phyloP scores from a whole-genome alignment of 1,140 invertebrate genomes.

The Orius insidiosus region DNA sequence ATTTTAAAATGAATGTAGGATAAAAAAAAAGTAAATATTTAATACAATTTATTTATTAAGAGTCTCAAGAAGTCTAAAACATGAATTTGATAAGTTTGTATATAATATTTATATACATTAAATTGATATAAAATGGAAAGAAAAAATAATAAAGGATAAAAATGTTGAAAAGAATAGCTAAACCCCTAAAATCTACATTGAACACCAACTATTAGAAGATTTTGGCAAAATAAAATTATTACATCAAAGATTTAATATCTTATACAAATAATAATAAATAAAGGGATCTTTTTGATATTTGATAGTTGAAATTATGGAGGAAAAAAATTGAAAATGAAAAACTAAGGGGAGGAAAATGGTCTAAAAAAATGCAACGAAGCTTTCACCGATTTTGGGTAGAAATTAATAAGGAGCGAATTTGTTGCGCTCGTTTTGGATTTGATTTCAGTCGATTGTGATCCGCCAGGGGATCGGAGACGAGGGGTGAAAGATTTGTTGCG shows the following conservation, averaged over 20 bases:
- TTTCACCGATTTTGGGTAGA: background rate
- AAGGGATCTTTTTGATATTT: too few relatives aligned
- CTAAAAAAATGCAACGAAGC: background rate
- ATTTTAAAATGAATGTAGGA: background rate
- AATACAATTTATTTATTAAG: background rate
- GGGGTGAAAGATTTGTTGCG: conserved; percentile 46
- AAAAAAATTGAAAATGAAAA: background rate
- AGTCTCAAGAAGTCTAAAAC: background rate
- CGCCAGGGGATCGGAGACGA: conserved; percentile 46
- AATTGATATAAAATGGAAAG: conserved; percentile 1
- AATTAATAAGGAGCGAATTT: conserved; percentile 80
- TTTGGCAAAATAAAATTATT: background rate
- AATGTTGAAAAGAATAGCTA: background rate
- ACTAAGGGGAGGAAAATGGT: background rate
- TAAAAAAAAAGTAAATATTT: conserved; percentile 3
- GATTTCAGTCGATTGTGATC: conserved; percentile 36
- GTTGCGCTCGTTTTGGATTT: conserved; percentile 61
- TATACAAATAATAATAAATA: too few relatives aligned
- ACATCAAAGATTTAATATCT: background rate
- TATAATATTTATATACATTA: background rate
- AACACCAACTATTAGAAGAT: background rate
- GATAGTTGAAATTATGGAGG: background rate
- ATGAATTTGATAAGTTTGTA: background rate
- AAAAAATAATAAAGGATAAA: background rate
- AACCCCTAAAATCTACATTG: too few relatives aligned